Evolutionary conservation across 2,797 vertebrate genomes (phyloP).

Genomic region (Aeoliscus strigatus): DNA sequence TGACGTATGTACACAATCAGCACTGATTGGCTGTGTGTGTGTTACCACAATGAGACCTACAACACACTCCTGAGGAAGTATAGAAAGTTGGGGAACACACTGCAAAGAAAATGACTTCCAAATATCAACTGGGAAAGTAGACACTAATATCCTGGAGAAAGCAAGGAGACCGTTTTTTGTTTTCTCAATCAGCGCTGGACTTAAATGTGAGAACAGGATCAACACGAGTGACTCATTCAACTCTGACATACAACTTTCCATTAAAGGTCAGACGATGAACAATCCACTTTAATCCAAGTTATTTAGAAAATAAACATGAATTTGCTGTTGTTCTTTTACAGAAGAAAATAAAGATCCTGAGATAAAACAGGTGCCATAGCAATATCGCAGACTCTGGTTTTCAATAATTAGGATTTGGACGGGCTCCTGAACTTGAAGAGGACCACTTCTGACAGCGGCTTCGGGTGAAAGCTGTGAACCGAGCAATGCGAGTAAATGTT

Average conservation of each 20-base stretch:
- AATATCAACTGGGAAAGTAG: constrained; percentile 36
- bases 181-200: constrained; percentile 4
- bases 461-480: constrained; percentile 55
- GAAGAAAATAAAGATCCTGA: constrained; percentile 17
- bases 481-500: constrained; percentile 66
- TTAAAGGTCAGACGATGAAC: constrained; percentile 18
- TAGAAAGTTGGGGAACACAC: constrained; percentile 9
- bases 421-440: constrained; percentile 46
- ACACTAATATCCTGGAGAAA: constrained; percentile 25
- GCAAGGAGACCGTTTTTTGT: constrained; percentile 28
- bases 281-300: constrained; percentile 11
- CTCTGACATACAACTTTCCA: constrained; percentile 17
- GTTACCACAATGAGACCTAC: constrained; percentile 20
- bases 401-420: constrained; percentile 62
- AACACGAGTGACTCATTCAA: constrained; percentile 10
- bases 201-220: constrained; percentile 28
- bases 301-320: constrained; percentile 32
- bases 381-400: constrained; percentile 35
- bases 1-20: neutral
- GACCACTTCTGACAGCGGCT: constrained; percentile 60
- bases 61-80: constrained; percentile 17
- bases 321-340: constrained; percentile 3
- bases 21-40: constrained; percentile 27
- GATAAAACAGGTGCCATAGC: constrained; percentile 51
- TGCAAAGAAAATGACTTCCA: constrained; percentile 49